Evolutionary conservation across 2,113 vertebrate genomes (phyloP), one percentile per base, ranked within the genome.

Genomic region (Sebastes fasciatus): DNA sequence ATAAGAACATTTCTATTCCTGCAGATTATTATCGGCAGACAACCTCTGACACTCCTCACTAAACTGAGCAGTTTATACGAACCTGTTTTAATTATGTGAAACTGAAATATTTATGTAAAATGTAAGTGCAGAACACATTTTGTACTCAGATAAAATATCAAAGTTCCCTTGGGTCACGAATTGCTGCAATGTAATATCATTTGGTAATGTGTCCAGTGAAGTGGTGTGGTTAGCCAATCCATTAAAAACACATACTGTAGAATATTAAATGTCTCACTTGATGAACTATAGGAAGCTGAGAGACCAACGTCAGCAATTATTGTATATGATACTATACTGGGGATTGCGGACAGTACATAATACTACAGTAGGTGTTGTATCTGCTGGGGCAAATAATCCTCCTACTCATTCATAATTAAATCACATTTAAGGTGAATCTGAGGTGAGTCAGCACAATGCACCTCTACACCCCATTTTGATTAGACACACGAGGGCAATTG

Each of bases 361-460:
- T 74, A 68, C 19, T 6, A 34, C 34, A 34, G 34, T 34, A 61
- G 23, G 48, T 73, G 62, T 74, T 88, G 64, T 79, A 69, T 58
- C 63, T 68, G 65, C 74, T 40, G 55, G 66, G 65, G 51, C 40
- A 75, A 81, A 84, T 80, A 54, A 80, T 70, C 48, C 67, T 57
- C 71, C 69, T 72, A 79, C 54, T 90, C 71, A 84, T 91, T 85
- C 80, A 90, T 90, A 83, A 88, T 91, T 90, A 85, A 87, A 90
- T 89, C 68, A 77, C 51, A 75, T 77, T 82, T 67, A 82, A 73
- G 68, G 61, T 82, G 75, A 80, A 65, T n/a, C 51, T 45, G 57
- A 69, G 54, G n/a, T 80, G 84, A 86, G 42, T 83, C 68, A 86
- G 58, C 73, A 79, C 65, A 67, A 45, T 34, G 43, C 57, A 86